Base-by-base conservation (phyloP, 2,888 invertebrate genomes). In the Ennomos erosarius region DNA sequence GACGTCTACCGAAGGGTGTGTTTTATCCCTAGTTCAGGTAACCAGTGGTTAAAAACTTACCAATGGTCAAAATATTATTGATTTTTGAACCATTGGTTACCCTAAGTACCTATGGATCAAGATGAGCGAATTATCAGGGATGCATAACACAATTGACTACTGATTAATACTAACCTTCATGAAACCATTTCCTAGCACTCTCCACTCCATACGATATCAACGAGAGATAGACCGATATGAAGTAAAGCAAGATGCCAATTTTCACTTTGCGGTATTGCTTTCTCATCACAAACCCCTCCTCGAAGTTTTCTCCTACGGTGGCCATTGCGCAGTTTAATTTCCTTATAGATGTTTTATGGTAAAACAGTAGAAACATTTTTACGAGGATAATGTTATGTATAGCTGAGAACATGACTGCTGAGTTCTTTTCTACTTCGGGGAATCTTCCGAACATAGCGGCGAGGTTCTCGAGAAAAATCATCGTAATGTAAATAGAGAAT, bases 371-470 rank as follows among this genome's bases (percentile, higher is more conserved):
- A 63, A 79, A 84, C 85, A 88, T 88, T 79, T 90, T 90, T 40
- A 78, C 69, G 6, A 89, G 76, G 26, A 91, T 87, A 54, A 89
- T 89, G 61, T 85, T 83, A 68, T 90, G 90, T 64, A 89, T 86
- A 10, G 87, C 88, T 8, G 86, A 75, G 63, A 90, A 90, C 88
- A 89, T 91, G 49, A 85, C 78, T 10, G 88, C 84, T n/a, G 88
- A 89, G 56, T 87, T 87, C 72, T 87, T 87, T 70, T 90, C 90
- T 38, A 88, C 84, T 65, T 83, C 78, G 34, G 88, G 89, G 59
- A 89, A 90, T 48, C 74, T 73, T 5, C 87, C 88, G 62, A 83
- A 79, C 38, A 84, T 61, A n/a, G 87, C 88, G 0, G 90, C 89
- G 10, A 88, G 57, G 64, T 88, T 89, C 68, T 90, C 90, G 4